Percentiles rank a stretch among this genome's conserved stretches.
These are phyloP conservation scores for Myotis daubentonii DNA, from an alignment of 2,797 vertebrate genomes.

Conservation along the genomic window DNA sequence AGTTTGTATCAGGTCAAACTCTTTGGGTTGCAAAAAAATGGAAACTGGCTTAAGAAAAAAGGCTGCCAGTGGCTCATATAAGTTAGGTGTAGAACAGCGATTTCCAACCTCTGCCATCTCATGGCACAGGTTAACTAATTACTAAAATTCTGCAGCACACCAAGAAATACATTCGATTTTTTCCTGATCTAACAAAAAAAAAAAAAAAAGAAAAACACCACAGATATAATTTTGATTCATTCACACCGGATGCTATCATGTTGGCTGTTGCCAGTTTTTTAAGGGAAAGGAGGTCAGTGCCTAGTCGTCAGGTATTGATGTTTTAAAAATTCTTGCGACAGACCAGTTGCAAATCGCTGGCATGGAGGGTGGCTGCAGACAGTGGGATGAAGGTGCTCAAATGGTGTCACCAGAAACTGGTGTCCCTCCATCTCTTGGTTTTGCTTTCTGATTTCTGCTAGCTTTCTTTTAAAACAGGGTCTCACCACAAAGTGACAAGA, in stretches of 20 bases:
- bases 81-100: background rate
- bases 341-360: background rate
- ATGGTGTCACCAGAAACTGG: background rate
- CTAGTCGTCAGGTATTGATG: background rate
- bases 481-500: background rate
- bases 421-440: background rate
- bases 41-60: background rate
- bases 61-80: accelerated
- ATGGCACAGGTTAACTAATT: background rate
- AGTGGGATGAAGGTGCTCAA: background rate
- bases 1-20: background rate
- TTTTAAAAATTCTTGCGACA: background rate
- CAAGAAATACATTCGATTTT: background rate
- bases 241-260: background rate
- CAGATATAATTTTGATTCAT: background rate
- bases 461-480: background rate
- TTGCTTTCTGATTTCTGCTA: background rate
- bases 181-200: background rate
- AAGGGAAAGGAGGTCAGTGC: background rate
- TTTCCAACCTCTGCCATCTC: background rate
- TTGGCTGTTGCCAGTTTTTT: background rate
- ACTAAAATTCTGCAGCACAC: background rate
- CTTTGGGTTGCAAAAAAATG: background rate
- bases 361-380: background rate
- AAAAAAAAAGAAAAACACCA: background rate